Evolutionary conservation across 2,113 vertebrate genomes (phyloP), one percentile per base, ranked within the genome.

Genomic region (Cromileptes altivelis): DNA sequence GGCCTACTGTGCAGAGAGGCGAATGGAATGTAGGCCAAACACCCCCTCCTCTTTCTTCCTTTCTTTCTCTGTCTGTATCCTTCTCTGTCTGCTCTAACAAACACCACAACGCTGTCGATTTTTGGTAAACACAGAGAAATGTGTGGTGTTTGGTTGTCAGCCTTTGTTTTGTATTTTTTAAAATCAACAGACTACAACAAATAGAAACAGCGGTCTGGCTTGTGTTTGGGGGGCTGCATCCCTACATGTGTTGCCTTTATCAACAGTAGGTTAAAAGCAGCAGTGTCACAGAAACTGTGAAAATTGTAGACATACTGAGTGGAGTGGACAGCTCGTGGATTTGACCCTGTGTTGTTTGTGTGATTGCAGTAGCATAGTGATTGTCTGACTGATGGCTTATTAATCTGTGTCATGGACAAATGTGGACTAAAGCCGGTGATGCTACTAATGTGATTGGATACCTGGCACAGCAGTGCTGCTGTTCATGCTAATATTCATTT

Each of bases 21-120:
- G n/a, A 78, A 72, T 85, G 88, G 91, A 93, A 94, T 93, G 89
- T 87, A 90, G 91, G 92, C 88, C 87, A 91, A 89, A 91, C 70
- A 89, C 40, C 86, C 78, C 73, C 75, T 82, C 52, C 62, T 25
- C 45, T 72, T 55, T 62, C 75, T 67, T 55, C 64, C 73, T 71
- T 10, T 85, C 42, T 80, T 30, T 56, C 47, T 52, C 79, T 82
- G 69, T 78, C 87, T 88, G 71, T 71, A 53, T 84, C 86, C 69
- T 75, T 86, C 81, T 86, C 71, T 83, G 69, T 80, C 62, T 80
- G 61, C 74, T 78, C 80, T 71, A 73, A 84, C 55, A 80, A 65
- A 85, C 58, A 62, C 40, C 75, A 72, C 73, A 50, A 70, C 40
- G 17, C 57, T 75, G 45, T 67, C 19, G 55, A 49, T 17, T 77